Evolutionary conservation across 2,888 invertebrate species (phyloP), one percentile per base, ranked within the genome.

Genomic region (Trichopria drosophilae): DNA sequence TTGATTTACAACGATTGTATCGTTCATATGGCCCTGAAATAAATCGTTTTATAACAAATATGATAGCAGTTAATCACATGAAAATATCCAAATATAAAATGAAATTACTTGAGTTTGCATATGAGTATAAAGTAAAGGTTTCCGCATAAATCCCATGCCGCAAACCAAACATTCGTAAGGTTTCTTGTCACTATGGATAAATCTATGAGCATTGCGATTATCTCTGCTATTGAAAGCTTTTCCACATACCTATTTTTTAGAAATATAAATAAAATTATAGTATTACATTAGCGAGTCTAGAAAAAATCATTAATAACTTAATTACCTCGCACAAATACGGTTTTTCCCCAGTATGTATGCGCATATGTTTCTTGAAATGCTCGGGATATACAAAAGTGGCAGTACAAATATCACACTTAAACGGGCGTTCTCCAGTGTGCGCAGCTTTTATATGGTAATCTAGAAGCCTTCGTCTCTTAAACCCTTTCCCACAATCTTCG

Each of bases 101-200:
- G 22, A 13, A 32, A 20, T 63, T 40, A 83, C 83, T 70, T 80
- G 82, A 3, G 81, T 73, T 69, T 85, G 84, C 87, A 90, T 88
- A 65, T 91, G 90, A 29, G 85, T 80, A 67, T 87, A 84, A 0
- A 92, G 79, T 48, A 86, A 77, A 3, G 89, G 88, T 65, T 90
- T 90, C 7, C 91, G 78, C 90, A 91, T 91, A 67, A 87, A 92
- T 0, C 90, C 90, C 61, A 85, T 83, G 3, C 88, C 88, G 68
- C 91, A 92, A 5, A 85, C 83, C 53, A 86, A 76, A 67, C 91
- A 92, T 73, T 90, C 90, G 74, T 90, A 92, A 0, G 90, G 91
- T 64, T 91, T 92, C 71, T 90, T 88, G 70, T 90, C 87, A 65
- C 88, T 88, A 76, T 92, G 92, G 36, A 89, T 85, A 74, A 90